These are phyloP conservation scores for Dendrolimus pini DNA, from an alignment of 2,888 invertebrate genomes.

Conservation along the genomic window DNA sequence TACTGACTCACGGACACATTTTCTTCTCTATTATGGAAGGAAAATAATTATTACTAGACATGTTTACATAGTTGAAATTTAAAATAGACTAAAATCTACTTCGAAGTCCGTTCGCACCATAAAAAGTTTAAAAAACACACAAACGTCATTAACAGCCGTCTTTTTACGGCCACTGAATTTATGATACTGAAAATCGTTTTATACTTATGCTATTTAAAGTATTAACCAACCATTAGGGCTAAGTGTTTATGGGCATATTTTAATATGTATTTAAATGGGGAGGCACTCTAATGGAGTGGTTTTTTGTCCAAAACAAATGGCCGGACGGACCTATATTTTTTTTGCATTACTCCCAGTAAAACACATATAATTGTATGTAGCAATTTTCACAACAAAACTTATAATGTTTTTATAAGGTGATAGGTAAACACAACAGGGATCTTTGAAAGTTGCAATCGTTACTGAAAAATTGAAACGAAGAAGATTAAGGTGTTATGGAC, in stretches of 20 bases:
- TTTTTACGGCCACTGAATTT: conserved; percentile 12
- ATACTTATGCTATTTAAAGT: conserved; percentile 32
- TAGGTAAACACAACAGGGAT: no score
- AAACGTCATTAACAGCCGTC: neutral
- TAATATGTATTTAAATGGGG: neutral
- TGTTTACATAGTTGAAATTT: neutral
- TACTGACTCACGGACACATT: no score
- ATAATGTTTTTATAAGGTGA: no score
- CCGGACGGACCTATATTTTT: neutral
- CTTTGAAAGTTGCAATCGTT: no score
- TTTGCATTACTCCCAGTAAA: no score
- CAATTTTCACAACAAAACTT: no score
- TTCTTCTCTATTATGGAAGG: no score
- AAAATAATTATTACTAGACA: no score
- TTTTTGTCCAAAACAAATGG: neutral
- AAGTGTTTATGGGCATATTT: conserved; percentile 16
- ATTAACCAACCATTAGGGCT: conserved; percentile 33
- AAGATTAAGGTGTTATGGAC: no score
- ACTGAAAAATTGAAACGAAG: no score
- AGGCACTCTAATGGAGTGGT: neutral
- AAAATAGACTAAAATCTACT: neutral
- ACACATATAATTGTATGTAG: no score
- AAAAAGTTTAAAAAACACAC: neutral
- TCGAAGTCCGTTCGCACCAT: neutral
- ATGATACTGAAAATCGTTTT: conserved; percentile 30